Conservation (phyloP, 2,888 invertebrate genomes). For the Tachina lurida region DNA sequence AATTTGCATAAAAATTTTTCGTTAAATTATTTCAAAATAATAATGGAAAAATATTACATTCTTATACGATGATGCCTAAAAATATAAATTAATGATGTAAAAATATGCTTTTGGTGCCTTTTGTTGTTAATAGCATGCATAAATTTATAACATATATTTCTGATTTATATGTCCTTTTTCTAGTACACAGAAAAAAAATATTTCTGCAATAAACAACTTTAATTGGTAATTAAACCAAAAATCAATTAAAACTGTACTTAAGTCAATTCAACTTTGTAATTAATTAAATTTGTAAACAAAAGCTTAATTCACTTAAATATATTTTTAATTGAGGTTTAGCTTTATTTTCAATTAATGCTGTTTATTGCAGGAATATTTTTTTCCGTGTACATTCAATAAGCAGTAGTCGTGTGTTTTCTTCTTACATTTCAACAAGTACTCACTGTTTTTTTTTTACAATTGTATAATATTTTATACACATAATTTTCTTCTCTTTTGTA, state of each 20-base stretch:
- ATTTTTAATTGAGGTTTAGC: no score
- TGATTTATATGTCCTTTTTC: constrained; percentile 33
- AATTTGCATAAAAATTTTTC: constrained; percentile 46
- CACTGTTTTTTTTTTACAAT: constrained; percentile 39
- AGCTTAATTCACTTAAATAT: no score
- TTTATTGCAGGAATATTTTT: no score
- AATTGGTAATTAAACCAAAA: no score
- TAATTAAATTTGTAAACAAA: no score
- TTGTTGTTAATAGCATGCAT: constrained; percentile 1
- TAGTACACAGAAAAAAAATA: neutral
- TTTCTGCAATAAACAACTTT: no score
- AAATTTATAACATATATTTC: neutral
- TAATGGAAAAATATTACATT: constrained; percentile 29
- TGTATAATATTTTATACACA: neutral
- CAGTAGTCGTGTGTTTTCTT: neutral
- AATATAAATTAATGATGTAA: constrained; percentile 34
- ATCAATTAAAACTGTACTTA: no score
- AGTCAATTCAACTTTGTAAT: no score
- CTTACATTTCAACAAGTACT: constrained; percentile 41
- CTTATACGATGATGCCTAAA: constrained; percentile 10
- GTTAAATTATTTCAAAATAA: constrained; percentile 26
- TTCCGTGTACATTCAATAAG: neutral
- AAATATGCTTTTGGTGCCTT: neutral
- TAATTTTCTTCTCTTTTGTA: neutral
- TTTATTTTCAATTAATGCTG: no score